These are phyloP conservation scores for Neostethus bicornis DNA, from an alignment of 2,797 vertebrate genomes.

Conservation along the genomic window DNA sequence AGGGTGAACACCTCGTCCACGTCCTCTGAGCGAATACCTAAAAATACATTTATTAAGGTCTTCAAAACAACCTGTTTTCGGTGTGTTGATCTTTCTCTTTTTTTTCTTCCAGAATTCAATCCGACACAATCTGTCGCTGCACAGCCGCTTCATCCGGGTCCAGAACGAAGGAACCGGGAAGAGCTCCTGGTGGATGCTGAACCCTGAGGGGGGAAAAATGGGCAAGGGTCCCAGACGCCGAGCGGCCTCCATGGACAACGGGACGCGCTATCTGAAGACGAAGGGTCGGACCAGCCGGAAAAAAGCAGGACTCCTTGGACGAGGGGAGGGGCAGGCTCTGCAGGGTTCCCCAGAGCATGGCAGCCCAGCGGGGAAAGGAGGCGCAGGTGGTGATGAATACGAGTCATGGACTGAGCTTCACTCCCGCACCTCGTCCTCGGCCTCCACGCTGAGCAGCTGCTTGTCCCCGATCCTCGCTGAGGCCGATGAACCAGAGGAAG, in stretches of 20 bases:
- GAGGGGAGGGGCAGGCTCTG: constrained; percentile 75
- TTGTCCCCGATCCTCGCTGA: constrained; percentile 92
- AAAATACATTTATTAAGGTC: too few relatives aligned
- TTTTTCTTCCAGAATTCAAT: constrained; percentile 90
- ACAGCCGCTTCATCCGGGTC: constrained; percentile 94
- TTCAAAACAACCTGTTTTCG: too few relatives aligned
- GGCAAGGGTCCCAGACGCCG: constrained; percentile 91
- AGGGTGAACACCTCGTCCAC: too few relatives aligned
- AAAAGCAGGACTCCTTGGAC: constrained; percentile 77
- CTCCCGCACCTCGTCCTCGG: constrained; percentile 93
- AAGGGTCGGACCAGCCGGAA: constrained; percentile 91
- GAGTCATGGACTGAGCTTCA: constrained; percentile 94
- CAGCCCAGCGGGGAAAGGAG: constrained; percentile 89
- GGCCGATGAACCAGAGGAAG: constrained; percentile 89
- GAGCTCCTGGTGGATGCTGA: constrained; percentile 99
- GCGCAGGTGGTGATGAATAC: constrained; percentile 87
- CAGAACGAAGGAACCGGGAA: constrained; percentile 97
- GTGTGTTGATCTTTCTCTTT: constrained; percentile 28
- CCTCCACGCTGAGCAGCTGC: constrained; percentile 91
- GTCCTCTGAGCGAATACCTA: too few relatives aligned
- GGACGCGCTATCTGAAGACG: constrained; percentile 92
- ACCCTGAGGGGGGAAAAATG: constrained; percentile 94
- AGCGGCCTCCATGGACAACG: constrained; percentile 90
- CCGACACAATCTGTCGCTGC: constrained; percentile 95
- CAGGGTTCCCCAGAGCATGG: constrained; percentile 92